These are phyloP conservation scores for Leptinotarsa lineolata DNA, from an alignment of 1,140 invertebrate genomes.

Conservation along the genomic window DNA sequence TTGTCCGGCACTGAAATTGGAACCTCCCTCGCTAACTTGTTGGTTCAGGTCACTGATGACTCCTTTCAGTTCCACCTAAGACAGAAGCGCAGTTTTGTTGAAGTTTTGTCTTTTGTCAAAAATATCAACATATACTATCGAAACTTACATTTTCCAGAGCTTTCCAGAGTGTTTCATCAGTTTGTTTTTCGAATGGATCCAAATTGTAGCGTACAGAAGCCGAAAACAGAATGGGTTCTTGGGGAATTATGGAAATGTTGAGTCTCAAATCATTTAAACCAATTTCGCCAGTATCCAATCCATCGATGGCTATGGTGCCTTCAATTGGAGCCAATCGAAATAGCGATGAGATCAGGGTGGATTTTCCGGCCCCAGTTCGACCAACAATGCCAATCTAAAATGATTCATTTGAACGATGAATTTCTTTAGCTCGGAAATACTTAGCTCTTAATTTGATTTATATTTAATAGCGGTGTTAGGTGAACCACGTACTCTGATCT, in stretches of 20 bases:
- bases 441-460: too few species aligned
- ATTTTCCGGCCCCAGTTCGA: conserved; percentile 71
- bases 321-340: conserved; percentile 70
- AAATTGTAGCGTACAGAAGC: conserved; percentile 75
- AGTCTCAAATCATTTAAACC: conserved; percentile 72
- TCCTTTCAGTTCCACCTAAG: conserved; percentile 60
- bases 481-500: too few species aligned
- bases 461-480: too few species aligned
- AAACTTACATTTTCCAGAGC: conserved; percentile 60
- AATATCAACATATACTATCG: background rate
- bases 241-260: conserved; percentile 83
- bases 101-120: too few species aligned
- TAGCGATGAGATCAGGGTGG: conserved; percentile 74
- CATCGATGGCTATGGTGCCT: conserved; percentile 75
- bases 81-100: background rate
- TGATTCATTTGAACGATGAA: background rate
- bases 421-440: background rate
- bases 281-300: conserved; percentile 65
- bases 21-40: conserved; percentile 71
- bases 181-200: conserved; percentile 77
- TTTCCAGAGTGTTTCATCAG: conserved; percentile 68
- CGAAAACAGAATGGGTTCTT: conserved; percentile 82
- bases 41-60: conserved; percentile 65
- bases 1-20: conserved; percentile 84
- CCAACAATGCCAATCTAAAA: conserved; percentile 33